Base-by-base conservation (phyloP, 2,888 invertebrate species). In the Sialis lutaria region DNA sequence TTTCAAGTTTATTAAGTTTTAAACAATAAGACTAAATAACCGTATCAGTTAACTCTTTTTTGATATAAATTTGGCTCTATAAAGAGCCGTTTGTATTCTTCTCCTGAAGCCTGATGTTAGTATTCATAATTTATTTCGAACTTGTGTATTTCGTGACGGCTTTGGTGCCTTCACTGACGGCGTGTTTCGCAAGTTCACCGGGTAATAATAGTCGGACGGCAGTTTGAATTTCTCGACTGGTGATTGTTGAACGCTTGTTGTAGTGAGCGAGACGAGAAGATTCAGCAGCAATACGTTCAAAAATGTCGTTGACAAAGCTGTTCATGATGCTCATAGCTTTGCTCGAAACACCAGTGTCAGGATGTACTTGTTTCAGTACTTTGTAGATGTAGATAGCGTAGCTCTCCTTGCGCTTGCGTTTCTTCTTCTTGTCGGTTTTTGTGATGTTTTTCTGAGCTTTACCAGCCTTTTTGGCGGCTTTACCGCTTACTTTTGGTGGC, bases 161-260 rank as follows among this genome's bases (percentile, higher is more conserved):
- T 56, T 22, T 22, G 22, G 22, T 22, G 4, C 22, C 22, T 22
- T 22, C 22, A 22, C 22, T 22, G 22, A 22, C 75, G 0, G 82
- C 81, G 60, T 84, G 82, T 50, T 78, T 80, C 0, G 79, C 77
- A 48, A 86, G 59, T 57, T 85, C 82, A 6, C 81, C 82, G 1
- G 83, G 83, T 4, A 84, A 62, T 1, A 84, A 55, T 0, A 83
- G 65, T 40, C 75, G 70, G 0, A 81, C 73, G 0, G 81, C 80
- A 0, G 79, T 74, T 55, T 82, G 79, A 8, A 86, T 73, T 53
- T 85, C 83, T 46, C 77, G 67, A 51, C 75, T 77, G 1, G 75
- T 73, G 57, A 86, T 68, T 0, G 82, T 84, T 0, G 70, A 74
- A 41, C 73, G 68, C 59, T 79, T 78, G 51, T 72, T 72, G 58